Percentiles rank a stretch among this genome's conserved stretches.
phyloP scores from a whole-genome alignment of 1,140 invertebrate genomes.

The Euborellia annulipes region DNA sequence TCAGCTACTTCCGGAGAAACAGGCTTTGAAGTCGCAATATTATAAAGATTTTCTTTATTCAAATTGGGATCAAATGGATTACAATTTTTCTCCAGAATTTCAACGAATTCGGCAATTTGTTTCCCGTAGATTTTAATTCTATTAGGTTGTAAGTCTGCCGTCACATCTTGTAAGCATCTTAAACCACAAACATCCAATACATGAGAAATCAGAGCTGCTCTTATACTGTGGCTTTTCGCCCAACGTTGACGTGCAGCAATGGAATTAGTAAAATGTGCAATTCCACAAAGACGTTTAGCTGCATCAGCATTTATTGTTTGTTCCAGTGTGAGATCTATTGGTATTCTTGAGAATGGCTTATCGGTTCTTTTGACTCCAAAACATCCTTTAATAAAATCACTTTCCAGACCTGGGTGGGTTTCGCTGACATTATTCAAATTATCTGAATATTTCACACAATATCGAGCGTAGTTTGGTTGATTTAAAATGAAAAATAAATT shows the following conservation, averaged over 20 bases:
- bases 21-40: too few species aligned
- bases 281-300: conserved; percentile 18
- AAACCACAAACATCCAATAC: conserved; percentile 10
- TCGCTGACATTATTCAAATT: conserved; percentile 18
- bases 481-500: conserved; percentile 24
- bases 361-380: conserved; percentile 16
- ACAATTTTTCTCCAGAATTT: too few species aligned
- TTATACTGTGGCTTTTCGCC: conserved; percentile 14
- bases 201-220: conserved; percentile 10
- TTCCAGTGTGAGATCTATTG: conserved; percentile 19
- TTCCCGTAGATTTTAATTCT: too few species aligned
- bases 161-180: conserved; percentile 12
- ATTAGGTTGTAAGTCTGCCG: conserved; percentile 10
- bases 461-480: conserved; percentile 24
- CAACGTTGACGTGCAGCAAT: conserved; percentile 16
- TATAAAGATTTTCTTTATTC: too few species aligned
- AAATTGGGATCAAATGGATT: too few species aligned
- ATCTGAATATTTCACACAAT: conserved; percentile 16
- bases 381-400: conserved; percentile 12
- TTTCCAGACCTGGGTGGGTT: conserved; percentile 17
- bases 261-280: conserved; percentile 16
- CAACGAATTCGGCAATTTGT: too few species aligned
- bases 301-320: conserved; percentile 23
- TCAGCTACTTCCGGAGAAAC: too few species aligned
- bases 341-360: conserved; percentile 20